Evolutionary conservation across 2,797 vertebrate species (phyloP), one percentile per base, ranked within the genome.

Genomic region (Eulemur rubriventer): DNA sequence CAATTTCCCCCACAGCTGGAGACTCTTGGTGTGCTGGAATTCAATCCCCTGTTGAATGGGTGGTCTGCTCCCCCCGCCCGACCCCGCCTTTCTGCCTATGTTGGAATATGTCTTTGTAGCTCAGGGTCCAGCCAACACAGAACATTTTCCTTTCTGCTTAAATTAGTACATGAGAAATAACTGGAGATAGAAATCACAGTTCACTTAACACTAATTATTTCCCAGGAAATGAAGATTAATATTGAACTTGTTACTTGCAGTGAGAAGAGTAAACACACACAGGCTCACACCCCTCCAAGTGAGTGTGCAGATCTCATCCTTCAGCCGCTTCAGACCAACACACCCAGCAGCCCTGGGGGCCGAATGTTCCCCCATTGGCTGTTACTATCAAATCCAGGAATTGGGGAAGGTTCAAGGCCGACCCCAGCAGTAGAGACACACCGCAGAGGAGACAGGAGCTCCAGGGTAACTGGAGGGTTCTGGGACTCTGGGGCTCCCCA

Each of bases 151-250:
- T 83, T 41, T 69, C 95, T 91, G 84, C 73, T 86, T 92, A 92
- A 94, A 95, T 95, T 86, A 97, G 87, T 94, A 89, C 92, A 73
- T 78, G 97, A 97, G 97, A 94, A 93, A 93, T 67, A 96, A 61
- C 80, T 7, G 48, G 89, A 95, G 97, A 97, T 96, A 86, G 91
- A 94, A 97, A 97, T 96, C 97, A 86, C 92, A 96, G 94, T 88
- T 95, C 97, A 92, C 95, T 95, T 96, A 93, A 69, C 95, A 95
- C 94, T 96, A 96, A 98, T 97, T 95, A 96, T 96, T 95, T 97
- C 95, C 92, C 88, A 91, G 92, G 97, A 97, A 97, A 81, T 96
- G 81, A 94, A 96, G 93, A 97, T 96, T 90, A 97, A 94, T 95
- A 96, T 94, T 92, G 95, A 97, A 96, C 96, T 96, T 92, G 93